Base-by-base conservation (phyloP, 2,113 vertebrate genomes). In the Strix uralensis region DNA sequence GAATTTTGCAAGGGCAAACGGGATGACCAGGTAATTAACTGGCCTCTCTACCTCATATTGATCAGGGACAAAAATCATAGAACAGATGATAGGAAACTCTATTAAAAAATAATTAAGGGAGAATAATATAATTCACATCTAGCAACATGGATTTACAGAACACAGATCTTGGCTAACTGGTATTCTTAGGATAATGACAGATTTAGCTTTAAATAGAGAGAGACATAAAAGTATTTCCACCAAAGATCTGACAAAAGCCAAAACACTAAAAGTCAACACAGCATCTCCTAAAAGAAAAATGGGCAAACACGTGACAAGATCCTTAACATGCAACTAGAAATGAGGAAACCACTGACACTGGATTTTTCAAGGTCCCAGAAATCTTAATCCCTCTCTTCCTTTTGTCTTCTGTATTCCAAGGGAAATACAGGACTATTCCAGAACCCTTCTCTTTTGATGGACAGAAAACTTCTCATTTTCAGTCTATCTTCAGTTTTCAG, bases 81-180 rank as follows among this genome's bases (percentile, higher is more conserved):
- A 89, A 59, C 16, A 65, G 78, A 81, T 66, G 92, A 95, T 3
- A 82, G 54, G 94, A 67, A 94, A 84, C 36, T 89, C 81, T 58
- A 40, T 95, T 94, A 93, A 85, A 75, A 75, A 79, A 54, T 54
- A 95, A 94, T 96, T 96, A 92, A 87, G 46, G 72, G 5, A 57
- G 15, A 94, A 80, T n/a, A 94, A 91, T 3, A 71, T 52, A 69
- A 94, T 66, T 73, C 57, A 49, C 6, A 52, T 26, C 52, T 57
- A 79, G 27, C 2, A 2, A 42, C 15, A 8, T 0, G 13, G 73
- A 69, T 79, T 75, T 75, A 40, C 20, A 73, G 32, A 27, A 59
- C 59, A 65, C 4, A 34, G 34, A 69, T 15, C 21, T 10, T 49
- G 36, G 25, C 32, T 79, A 25, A 52, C 16, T 3, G 1, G 12